Percentiles rank a stretch among this genome's conserved stretches.
Conservation (phyloP, 2,888 invertebrate species). For the Lasius fuliginosus region DNA sequence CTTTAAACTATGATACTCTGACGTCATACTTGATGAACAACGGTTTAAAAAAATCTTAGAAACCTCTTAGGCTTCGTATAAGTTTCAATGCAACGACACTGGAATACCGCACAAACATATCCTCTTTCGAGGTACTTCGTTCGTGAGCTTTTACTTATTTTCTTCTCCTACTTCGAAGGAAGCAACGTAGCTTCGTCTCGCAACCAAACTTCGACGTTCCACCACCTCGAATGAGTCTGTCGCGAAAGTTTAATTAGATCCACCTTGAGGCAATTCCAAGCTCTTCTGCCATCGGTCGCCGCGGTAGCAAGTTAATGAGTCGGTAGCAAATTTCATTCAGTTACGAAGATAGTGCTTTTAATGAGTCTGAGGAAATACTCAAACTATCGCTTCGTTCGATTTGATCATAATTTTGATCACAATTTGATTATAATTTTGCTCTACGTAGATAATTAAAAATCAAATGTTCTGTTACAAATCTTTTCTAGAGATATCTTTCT, state of each 20-base stretch:
- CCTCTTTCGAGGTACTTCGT: conserved; percentile 26
- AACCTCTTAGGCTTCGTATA: conserved; percentile 8
- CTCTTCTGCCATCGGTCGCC: conserved; percentile 45
- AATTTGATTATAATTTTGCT: background rate
- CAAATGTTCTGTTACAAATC: background rate
- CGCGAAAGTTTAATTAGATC: conserved; percentile 75
- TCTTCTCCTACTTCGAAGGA: conserved; percentile 42
- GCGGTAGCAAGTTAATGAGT: conserved; percentile 49
- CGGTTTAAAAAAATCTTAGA: background rate
- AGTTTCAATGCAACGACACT: conserved; percentile 25
- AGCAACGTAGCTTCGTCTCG: conserved; percentile 50
- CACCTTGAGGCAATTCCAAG: conserved; percentile 65
- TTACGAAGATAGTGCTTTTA: conserved; percentile 48
- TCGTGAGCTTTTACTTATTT: conserved; percentile 47
- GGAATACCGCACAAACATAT: conserved; percentile 37
- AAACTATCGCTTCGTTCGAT: conserved; percentile 19
- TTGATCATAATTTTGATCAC: too few relatives aligned
- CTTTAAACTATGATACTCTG: background rate
- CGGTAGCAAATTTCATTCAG: conserved; percentile 51
- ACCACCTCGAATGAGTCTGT: conserved; percentile 39
- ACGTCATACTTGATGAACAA: background rate
- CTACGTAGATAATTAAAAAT: background rate
- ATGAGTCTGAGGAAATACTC: conserved; percentile 34
- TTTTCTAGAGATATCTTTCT: background rate
- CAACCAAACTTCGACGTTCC: conserved; percentile 49